Evolutionary conservation across 1,140 invertebrate species (phyloP).

Genomic region (Tetragonula clypearis): DNA sequence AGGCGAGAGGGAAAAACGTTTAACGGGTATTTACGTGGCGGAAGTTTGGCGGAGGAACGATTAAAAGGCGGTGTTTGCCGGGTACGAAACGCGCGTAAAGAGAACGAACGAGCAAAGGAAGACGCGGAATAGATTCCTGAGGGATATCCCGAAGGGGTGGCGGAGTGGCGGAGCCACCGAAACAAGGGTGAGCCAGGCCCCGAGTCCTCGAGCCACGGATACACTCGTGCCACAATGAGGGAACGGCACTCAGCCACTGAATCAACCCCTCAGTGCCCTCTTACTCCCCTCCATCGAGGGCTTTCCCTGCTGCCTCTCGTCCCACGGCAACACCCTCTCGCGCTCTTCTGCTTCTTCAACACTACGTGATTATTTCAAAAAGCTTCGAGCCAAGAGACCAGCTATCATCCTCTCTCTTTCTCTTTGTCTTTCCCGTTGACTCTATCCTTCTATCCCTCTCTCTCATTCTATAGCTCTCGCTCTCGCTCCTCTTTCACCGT

Average conservation of each 20-base stretch:
- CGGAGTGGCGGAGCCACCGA: slow-evolving; percentile 39
- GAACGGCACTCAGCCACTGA: slow-evolving; percentile 76
- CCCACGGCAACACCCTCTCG: slow-evolving; percentile 63
- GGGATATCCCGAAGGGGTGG: slow-evolving; percentile 29
- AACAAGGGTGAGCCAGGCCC: slow-evolving; percentile 50
- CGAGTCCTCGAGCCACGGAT: slow-evolving; percentile 69
- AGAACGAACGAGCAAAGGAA: slow-evolving; percentile 1
- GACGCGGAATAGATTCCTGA: slow-evolving; percentile 36
- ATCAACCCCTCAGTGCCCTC: slow-evolving; percentile 70
- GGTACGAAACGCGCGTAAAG: slow-evolving; percentile 14
- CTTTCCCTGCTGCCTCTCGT: slow-evolving; percentile 40
- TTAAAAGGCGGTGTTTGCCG: neutral
- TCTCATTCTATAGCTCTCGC: too few species aligned
- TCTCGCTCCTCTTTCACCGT: neutral
- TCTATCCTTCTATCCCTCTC: too few species aligned
- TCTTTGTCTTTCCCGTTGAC: neutral
- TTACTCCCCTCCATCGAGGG: slow-evolving; percentile 30
- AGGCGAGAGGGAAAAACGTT: slow-evolving; percentile 1
- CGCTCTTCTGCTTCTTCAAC: slow-evolving; percentile 73
- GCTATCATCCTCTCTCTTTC: slow-evolving; percentile 23
- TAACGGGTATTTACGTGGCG: slow-evolving; percentile 6
- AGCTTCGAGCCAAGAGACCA: slow-evolving; percentile 72
- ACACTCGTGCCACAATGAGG: slow-evolving; percentile 69
- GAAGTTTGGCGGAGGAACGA: slow-evolving; percentile 8
- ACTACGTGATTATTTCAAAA: slow-evolving; percentile 81